These are phyloP conservation scores for Cisticola juncidis DNA, from an alignment of 2,113 vertebrate genomes.

Conservation along the genomic window DNA sequence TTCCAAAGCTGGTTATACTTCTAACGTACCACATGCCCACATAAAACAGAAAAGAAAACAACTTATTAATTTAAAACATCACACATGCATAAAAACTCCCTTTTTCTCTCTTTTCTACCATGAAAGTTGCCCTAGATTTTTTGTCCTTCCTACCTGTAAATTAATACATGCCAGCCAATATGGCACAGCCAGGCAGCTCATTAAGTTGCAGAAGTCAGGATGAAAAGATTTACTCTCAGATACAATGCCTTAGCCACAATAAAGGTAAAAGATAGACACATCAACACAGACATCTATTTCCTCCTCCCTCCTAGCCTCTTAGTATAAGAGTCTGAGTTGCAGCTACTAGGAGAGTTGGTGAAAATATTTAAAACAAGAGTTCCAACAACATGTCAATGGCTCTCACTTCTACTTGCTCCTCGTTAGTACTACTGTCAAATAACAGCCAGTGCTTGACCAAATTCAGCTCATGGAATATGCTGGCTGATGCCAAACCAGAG, in stretches of 20 bases:
- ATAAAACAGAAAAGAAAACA: neutral
- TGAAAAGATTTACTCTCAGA: neutral
- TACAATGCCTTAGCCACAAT: neutral
- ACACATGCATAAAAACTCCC: neutral
- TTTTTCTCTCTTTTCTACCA: neutral
- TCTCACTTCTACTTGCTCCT: slow-evolving; percentile 38
- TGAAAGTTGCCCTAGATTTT: neutral
- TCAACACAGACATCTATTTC: neutral
- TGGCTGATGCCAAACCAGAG: slow-evolving; percentile 23
- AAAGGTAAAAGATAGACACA: neutral
- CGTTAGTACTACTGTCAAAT: slow-evolving; percentile 48
- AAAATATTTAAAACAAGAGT: slow-evolving; percentile 16
- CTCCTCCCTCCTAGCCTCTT: neutral
- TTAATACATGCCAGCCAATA: neutral
- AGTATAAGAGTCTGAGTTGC: neutral
- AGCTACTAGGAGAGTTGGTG: neutral
- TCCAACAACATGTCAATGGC: slow-evolving; percentile 40
- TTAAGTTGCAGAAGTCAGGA: neutral
- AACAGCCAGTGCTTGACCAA: slow-evolving; percentile 42
- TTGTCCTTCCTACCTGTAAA: neutral
- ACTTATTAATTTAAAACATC: neutral
- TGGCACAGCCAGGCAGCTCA: neutral
- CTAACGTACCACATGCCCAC: neutral
- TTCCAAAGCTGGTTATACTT: neutral
- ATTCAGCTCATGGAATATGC: slow-evolving; percentile 50